These are phyloP conservation scores for Plagodis dolabraria DNA, from an alignment of 2,888 invertebrate genomes.

Conservation along the genomic window DNA sequence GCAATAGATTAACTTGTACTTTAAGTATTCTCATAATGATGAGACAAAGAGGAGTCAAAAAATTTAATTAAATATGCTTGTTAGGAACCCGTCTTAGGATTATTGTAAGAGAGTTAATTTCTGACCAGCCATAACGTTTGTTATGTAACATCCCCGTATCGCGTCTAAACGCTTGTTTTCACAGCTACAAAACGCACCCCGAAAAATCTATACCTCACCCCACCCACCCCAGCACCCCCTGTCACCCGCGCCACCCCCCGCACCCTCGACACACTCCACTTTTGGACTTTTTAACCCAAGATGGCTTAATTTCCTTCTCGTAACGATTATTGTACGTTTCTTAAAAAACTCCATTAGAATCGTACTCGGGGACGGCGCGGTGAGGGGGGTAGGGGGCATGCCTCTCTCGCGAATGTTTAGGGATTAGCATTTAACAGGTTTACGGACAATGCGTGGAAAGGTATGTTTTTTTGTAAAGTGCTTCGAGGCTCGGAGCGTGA, in stretches of 20 bases:
- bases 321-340: slow-evolving; percentile 65
- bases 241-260: slow-evolving; percentile 15
- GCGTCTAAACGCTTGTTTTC: slow-evolving; percentile 67
- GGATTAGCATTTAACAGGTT: slow-evolving; percentile 63
- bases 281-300: slow-evolving; percentile 79
- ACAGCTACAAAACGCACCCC: slow-evolving; percentile 58
- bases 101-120: slow-evolving; percentile 8
- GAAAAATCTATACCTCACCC: slow-evolving; percentile 68
- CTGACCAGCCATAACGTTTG: slow-evolving; percentile 25
- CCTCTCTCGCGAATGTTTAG: slow-evolving; percentile 45
- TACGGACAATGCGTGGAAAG: slow-evolving; percentile 53
- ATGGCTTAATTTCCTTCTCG: slow-evolving; percentile 78
- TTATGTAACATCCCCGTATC: slow-evolving; percentile 44
- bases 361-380: slow-evolving; percentile 44
- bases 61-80: too few species aligned
- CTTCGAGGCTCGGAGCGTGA: slow-evolving; percentile 26
- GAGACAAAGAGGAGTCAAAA: too few species aligned
- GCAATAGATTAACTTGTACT: too few species aligned
- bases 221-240: slow-evolving; percentile 29
- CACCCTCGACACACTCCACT: slow-evolving; percentile 53
- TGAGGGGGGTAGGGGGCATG: slow-evolving; percentile 35
- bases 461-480: slow-evolving; percentile 41
- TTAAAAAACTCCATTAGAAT: slow-evolving; percentile 72
- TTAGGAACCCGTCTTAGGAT: background rate
- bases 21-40: too few species aligned